phyloP scores from a whole-genome alignment of 2,113 vertebrate genomes.

The Salvelinus namaycush region DNA sequence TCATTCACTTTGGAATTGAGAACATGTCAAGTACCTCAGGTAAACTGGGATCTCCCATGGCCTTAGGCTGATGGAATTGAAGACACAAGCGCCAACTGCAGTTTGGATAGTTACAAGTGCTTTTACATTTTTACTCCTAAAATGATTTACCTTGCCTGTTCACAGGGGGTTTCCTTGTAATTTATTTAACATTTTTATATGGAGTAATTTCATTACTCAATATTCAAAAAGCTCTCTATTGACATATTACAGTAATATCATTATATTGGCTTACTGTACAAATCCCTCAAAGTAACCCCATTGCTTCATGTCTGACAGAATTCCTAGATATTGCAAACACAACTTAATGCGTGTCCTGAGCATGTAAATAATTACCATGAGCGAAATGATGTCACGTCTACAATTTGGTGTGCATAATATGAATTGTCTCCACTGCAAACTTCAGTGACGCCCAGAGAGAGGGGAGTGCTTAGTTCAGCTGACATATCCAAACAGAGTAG shows the following conservation, averaged over 20 bases:
- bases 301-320: background rate
- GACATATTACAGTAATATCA: background rate
- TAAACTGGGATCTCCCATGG: too few relatives aligned
- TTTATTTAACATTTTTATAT: background rate
- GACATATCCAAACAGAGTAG: constrained; percentile 59
- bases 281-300: background rate
- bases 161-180: background rate
- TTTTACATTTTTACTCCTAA: too few relatives aligned
- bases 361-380: constrained; percentile 38
- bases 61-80: too few relatives aligned
- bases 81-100: too few relatives aligned
- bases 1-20: too few relatives aligned
- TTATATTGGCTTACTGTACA: background rate
- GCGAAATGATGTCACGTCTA: constrained; percentile 61
- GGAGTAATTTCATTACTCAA: background rate
- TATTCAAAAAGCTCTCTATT: background rate
- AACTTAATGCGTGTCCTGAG: constrained; percentile 6
- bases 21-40: too few relatives aligned
- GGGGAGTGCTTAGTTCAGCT: constrained; percentile 36
- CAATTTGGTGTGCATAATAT: constrained; percentile 37
- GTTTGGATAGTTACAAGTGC: too few relatives aligned
- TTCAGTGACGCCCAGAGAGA: constrained; percentile 9
- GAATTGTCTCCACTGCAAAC: constrained; percentile 17
- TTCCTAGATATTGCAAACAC: constrained; percentile 12
- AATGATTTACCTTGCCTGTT: background rate